Evolutionary conservation across 2,797 vertebrate genomes (phyloP), one percentile per base, ranked within the genome.

Genomic region (Nasua narica): DNA sequence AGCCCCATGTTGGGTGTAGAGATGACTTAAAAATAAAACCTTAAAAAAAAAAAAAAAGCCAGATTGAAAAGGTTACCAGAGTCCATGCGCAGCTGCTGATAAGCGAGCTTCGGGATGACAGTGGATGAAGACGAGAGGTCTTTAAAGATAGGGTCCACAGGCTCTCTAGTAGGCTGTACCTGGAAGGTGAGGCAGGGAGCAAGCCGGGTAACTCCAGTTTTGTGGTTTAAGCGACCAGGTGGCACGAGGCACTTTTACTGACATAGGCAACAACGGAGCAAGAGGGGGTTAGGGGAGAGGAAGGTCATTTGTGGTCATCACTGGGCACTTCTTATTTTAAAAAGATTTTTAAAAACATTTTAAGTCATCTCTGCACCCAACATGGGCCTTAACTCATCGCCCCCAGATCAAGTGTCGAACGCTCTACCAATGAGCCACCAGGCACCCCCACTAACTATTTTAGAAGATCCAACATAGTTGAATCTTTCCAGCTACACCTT

Each of bases 161-260:
- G n/a, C 83, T 46, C 1, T 0, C 60, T 7, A 13, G 25, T 10
- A 60, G 43, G n/a, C 23, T 25, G 60, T 15, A 23, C 0, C 0
- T 9, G 70, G 58, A 72, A 69, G n/a, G 23, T 4, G 15, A 56
- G 56, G 15, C 58, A 9, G 29, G 37, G 27, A 77, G 35, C 83
- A 27, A 79, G 72, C 11, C 35, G 0, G 54, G 2, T 50, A 46
- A n/a, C 29, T 77, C 52, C 10, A 4, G 40, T 70, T 67, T 65
- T 56, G 60, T 89, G 50, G 35, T 9, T 21, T 48, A 46, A n/a
- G 52, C 13, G 12, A 23, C 23, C 15, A 4, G 7, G 65, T n/a
- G 4, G 70, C 35, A 5, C 11, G 43, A 9, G 32, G n/a, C 35
- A 6, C n/a, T 48, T 60, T 54, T 12, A 29, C 6, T 23, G 54